Percentiles rank a stretch among this genome's conserved stretches.
These are phyloP conservation scores for Paragorgia papillata DNA, from an alignment of 92 coral and sea anemone species.

Conservation along the genomic window DNA sequence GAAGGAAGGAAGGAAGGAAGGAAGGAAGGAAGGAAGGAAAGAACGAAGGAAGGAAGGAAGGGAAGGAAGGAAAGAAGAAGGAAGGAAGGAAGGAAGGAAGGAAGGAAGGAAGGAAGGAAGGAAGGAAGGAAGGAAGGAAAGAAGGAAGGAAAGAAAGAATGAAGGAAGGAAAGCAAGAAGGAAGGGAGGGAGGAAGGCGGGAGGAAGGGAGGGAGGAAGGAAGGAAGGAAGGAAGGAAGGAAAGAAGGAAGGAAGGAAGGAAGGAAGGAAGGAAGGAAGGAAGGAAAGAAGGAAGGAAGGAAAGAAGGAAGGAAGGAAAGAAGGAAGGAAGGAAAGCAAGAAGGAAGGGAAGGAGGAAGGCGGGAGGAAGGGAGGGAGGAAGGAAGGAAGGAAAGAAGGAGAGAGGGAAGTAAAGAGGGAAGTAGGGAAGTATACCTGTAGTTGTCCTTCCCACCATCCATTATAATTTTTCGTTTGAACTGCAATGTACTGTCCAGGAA, in stretches of 20 bases:
- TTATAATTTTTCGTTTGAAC: constrained; percentile 78
- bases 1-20: not conserved
- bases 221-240: constrained; percentile 1
- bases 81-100: not conserved
- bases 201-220: not conserved
- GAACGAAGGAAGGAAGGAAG: not conserved
- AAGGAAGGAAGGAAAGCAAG: not conserved
- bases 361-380: not conserved
- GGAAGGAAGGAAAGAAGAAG: not conserved
- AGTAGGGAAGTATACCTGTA: constrained; percentile 74
- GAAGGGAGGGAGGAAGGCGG: not conserved
- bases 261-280: constrained; percentile 15
- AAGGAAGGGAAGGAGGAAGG: not conserved
- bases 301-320: constrained; percentile 7
- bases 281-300: constrained; percentile 16
- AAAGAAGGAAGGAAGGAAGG: constrained; percentile 1
- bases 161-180: not conserved
- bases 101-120: not conserved
- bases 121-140: not conserved
- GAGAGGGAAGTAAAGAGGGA: not conserved
- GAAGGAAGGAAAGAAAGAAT: not conserved
- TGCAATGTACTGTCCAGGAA: constrained; percentile 91
- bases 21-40: not conserved
- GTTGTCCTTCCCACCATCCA: constrained; percentile 99
- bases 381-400: not conserved